Base-by-base conservation (phyloP, 2,113 vertebrate genomes). In the Colossoma macropomum region DNA sequence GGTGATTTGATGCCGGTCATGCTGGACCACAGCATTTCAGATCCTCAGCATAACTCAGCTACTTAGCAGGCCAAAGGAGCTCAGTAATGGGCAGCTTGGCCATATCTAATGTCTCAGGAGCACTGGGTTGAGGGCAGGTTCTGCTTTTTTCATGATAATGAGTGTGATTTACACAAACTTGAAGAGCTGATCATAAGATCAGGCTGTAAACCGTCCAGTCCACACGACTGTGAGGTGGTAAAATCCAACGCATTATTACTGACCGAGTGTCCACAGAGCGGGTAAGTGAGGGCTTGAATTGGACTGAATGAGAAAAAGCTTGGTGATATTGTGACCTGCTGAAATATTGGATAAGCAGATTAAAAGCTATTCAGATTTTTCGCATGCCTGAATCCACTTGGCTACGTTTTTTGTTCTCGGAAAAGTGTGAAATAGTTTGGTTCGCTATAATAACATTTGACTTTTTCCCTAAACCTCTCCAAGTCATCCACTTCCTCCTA, bases 281-380 rank as follows among this genome's bases (percentile, higher is more conserved):
- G 19, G 63, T 27, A 74, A 72, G n/a, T 73, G 27, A 73, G n/a
- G n/a, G 25, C 56, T 59, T 38, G 65, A 63, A 1, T 9, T 17
- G 16, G 28, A 13, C 59, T 15, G 75, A 77, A 78, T 69, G 17
- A 81, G 70, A 30, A 50, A 63, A 73, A 72, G 69, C 12, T 72
- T 52, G 15, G 2, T 15, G 34, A 73, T n/a, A 34, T 48, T 81
- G 62, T 65, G 28, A 65, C 62, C 62, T 30, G 7, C 25, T 12
- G 59, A 65, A 74, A 74, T 45, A 3, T 70, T 38, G 38, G 3
- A 41, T 62, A 62, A 80, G 54, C 25, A 73, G 79, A 75, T 81
- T 66, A 81, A 65, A 75, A 34, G 27, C 23, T 17, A 10, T 52
- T 77, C 48, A 45, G 50, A 45, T 76, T 82, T 76, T 50, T 60